Percentiles rank a stretch among this genome's conserved stretches.
These are phyloP conservation scores for Yponomeuta cagnagella DNA, from an alignment of 2,888 invertebrate genomes.

Conservation along the genomic window DNA sequence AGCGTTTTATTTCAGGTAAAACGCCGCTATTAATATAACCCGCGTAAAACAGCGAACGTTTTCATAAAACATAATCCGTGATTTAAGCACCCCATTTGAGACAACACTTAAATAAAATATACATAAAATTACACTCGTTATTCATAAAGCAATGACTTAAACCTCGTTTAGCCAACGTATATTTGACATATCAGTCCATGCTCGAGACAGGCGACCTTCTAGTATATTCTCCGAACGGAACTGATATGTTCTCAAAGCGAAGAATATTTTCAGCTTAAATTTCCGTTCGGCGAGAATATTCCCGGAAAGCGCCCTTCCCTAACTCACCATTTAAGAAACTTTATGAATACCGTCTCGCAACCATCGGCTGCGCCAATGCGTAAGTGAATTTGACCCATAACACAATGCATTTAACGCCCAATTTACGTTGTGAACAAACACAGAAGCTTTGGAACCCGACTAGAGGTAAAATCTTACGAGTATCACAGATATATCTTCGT, in stretches of 20 bases:
- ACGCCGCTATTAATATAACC: too few species aligned
- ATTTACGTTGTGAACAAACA: not conserved
- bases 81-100: not conserved
- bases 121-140: not conserved
- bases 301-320: too few species aligned
- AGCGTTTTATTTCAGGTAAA: too few species aligned
- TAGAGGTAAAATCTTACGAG: slow-evolving; percentile 47
- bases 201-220: not conserved
- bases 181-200: not conserved
- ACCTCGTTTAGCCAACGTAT: not conserved
- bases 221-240: too few species aligned
- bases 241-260: too few species aligned
- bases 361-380: not conserved
- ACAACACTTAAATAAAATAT: not conserved
- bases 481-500: slow-evolving; percentile 52
- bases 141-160: not conserved
- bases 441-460: slow-evolving; percentile 20
- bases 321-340: not conserved
- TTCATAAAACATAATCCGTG: not conserved
- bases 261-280: too few species aligned
- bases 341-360: not conserved
- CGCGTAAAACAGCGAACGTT: not conserved
- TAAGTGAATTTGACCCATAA: not conserved
- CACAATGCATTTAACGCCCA: slow-evolving; percentile 7
- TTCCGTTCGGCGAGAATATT: too few species aligned